Evolutionary conservation across 2,113 vertebrate species (phyloP).

Genomic region (Cromileptes altivelis): DNA sequence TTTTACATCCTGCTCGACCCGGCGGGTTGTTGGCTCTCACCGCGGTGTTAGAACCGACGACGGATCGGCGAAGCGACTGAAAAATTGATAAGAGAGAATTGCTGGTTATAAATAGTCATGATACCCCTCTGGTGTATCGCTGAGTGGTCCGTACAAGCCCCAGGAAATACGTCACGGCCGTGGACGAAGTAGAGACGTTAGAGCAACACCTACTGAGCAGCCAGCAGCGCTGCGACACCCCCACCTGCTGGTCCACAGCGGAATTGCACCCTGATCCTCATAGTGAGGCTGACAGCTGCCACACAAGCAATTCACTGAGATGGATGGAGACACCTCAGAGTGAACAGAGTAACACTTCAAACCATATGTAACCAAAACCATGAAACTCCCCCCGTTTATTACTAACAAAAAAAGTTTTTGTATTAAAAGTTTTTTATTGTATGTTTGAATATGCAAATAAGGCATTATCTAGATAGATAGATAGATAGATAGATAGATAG

Average conservation of each 20-base stretch:
- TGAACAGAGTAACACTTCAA: too few species aligned
- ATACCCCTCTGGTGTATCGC: slow-evolving; percentile 73
- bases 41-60: slow-evolving; percentile 62
- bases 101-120: slow-evolving; percentile 81
- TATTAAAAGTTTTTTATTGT: too few species aligned
- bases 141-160: slow-evolving; percentile 80
- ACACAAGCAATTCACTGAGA: not conserved
- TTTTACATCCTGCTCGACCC: slow-evolving; percentile 72
- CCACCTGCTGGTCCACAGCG: slow-evolving; percentile 47
- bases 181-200: slow-evolving; percentile 61
- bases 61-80: slow-evolving; percentile 48
- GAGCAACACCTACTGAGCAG: not conserved
- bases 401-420: too few species aligned
- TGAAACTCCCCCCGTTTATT: too few species aligned
- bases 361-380: too few species aligned
- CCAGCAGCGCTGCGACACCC: slow-evolving; percentile 38
- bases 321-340: not conserved
- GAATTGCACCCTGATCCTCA: not conserved
- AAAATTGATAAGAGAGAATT: slow-evolving; percentile 53
- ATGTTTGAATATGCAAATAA: too few species aligned
- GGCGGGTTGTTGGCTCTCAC: slow-evolving; percentile 50
- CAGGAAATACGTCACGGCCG: slow-evolving; percentile 88
- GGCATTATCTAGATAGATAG: too few species aligned
- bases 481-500: too few species aligned
- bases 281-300: not conserved